Evolutionary conservation across 2,888 invertebrate genomes (phyloP).

Genomic region (Xanthorhoe spadicearia): DNA sequence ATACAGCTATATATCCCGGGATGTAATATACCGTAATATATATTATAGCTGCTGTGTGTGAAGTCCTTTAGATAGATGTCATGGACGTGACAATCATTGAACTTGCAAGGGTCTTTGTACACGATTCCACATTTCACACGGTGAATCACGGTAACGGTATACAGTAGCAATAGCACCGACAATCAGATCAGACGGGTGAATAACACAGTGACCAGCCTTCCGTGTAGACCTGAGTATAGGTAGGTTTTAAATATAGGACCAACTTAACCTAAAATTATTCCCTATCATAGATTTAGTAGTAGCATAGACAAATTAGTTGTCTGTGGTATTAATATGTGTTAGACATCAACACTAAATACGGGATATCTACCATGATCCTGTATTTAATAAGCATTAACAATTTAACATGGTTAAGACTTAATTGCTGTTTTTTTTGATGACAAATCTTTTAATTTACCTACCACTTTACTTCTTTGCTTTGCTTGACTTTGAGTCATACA

Average conservation of each 20-base stretch:
- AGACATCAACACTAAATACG: no score
- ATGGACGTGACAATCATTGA: not conserved
- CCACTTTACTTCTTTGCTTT: not conserved
- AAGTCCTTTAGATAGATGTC: no score
- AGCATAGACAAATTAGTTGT: no score
- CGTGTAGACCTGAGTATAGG: not conserved
- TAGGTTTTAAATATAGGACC: not conserved
- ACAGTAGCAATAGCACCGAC: constrained; percentile 4
- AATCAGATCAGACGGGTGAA: constrained; percentile 11
- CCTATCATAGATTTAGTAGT: no score
- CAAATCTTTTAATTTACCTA: not conserved
- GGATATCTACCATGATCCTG: no score
- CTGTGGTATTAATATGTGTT: no score
- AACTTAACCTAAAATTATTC: not conserved
- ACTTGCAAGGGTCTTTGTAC: constrained; percentile 8
- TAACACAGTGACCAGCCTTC: constrained; percentile 9
- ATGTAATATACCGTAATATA: no score
- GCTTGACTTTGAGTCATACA: not conserved
- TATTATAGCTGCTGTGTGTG: no score
- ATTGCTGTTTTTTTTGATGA: no score
- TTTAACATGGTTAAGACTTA: no score
- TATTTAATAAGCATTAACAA: no score
- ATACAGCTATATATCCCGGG: no score
- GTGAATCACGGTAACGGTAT: constrained; percentile 29
- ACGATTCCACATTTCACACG: constrained; percentile 17